These are phyloP conservation scores for Eupeodes corollae DNA, from an alignment of 1,140 invertebrate species.

Conservation along the genomic window DNA sequence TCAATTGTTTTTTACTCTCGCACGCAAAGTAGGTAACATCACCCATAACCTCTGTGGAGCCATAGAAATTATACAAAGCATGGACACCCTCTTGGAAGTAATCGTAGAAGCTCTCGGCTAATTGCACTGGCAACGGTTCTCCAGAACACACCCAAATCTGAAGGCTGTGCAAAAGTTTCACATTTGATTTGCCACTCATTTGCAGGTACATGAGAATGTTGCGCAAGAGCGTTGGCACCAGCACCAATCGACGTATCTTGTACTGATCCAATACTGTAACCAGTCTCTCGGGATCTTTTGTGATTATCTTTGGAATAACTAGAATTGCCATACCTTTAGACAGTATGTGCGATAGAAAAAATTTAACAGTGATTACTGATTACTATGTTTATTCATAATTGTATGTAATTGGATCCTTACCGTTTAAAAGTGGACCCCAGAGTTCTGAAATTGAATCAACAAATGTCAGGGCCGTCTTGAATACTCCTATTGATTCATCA, in stretches of 20 bases:
- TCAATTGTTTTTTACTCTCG: conserved; percentile 45
- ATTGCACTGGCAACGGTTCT: conserved; percentile 53
- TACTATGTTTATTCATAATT: too few relatives aligned
- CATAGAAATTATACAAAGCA: conserved; percentile 74
- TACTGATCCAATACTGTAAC: conserved; percentile 54
- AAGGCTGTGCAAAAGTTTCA: conserved; percentile 42
- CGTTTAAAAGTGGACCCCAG: conserved; percentile 69
- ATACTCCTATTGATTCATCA: conserved; percentile 58
- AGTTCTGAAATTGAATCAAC: conserved; percentile 79
- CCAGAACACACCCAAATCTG: conserved; percentile 75
- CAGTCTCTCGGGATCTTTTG: conserved; percentile 62
- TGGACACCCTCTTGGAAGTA: conserved; percentile 50
- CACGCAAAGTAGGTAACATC: conserved; percentile 60
- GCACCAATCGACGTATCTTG: conserved; percentile 62
- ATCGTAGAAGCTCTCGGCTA: conserved; percentile 61
- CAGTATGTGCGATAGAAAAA: conserved; percentile 2
- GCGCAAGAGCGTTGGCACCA: conserved; percentile 71
- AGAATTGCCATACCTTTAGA: conserved; percentile 43
- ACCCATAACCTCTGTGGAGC: conserved; percentile 78
- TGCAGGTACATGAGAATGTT: conserved; percentile 62
- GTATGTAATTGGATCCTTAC: conserved; percentile 23
- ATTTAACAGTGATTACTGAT: too few relatives aligned
- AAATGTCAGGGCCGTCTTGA: conserved; percentile 81
- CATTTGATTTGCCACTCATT: conserved; percentile 35
- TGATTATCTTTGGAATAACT: conserved; percentile 56